phyloP scores from a whole-genome alignment of 2,888 invertebrate genomes.

The Eristalis intricaria region DNA sequence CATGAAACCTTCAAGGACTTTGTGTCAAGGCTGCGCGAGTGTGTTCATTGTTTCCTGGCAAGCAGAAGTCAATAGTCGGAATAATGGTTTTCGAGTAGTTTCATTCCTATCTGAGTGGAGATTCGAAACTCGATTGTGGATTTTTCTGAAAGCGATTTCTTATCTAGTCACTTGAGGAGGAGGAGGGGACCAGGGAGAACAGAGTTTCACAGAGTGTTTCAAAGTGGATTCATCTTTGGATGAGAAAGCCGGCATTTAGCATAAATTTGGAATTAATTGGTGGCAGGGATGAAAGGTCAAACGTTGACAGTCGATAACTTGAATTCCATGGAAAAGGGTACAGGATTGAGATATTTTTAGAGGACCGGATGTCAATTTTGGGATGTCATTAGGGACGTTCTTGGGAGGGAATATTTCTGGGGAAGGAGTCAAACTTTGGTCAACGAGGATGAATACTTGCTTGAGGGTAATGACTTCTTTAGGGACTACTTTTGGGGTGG shows the following conservation, averaged over 20 bases:
- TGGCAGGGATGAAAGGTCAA: neutral
- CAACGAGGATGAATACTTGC: neutral
- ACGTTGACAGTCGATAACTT: neutral
- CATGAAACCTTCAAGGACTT: conserved; percentile 41
- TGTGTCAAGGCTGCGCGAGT: neutral
- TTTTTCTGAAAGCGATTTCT: neutral
- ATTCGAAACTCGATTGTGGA: neutral
- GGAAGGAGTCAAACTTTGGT: neutral
- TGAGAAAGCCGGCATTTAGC: neutral
- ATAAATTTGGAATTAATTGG: neutral
- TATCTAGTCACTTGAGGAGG: neutral
- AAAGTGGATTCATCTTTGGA: neutral
- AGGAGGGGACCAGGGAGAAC: neutral
- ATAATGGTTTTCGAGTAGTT: neutral
- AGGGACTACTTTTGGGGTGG: too few species aligned
- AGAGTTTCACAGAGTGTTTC: too few species aligned
- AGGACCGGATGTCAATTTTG: neutral
- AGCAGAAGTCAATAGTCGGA: neutral
- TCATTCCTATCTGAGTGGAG: neutral
- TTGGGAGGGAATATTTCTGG: neutral
- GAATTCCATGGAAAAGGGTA: neutral
- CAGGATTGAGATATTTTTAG: neutral
- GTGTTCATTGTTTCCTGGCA: neutral
- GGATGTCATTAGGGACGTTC: neutral
- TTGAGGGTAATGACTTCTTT: too few species aligned